Percentiles rank a stretch among this genome's conserved stretches.
These are phyloP conservation scores for Regulus satrapa DNA, from an alignment of 2,113 vertebrate species.

Conservation along the genomic window DNA sequence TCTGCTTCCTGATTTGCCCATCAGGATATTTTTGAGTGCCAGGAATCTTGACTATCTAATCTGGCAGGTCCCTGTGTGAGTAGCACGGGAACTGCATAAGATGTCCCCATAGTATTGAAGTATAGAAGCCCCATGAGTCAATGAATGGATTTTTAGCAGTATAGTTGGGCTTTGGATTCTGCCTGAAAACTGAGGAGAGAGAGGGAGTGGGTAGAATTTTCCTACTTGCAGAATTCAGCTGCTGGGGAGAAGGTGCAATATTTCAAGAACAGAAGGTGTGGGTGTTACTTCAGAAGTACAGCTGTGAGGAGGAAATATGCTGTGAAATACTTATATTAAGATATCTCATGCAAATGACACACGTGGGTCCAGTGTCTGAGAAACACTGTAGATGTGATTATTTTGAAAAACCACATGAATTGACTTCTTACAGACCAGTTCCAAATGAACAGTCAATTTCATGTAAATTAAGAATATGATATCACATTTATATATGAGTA, in stretches of 20 bases:
- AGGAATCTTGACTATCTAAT: background rate
- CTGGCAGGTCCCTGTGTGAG: background rate
- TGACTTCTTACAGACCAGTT: background rate
- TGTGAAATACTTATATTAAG: slow-evolving; percentile 14
- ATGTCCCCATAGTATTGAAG: no score
- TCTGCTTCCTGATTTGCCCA: background rate
- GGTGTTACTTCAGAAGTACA: background rate
- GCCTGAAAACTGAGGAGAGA: background rate
- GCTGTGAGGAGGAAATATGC: background rate
- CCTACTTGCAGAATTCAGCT: background rate
- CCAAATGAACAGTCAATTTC: background rate
- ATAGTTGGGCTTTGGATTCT: background rate
- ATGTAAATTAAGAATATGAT: background rate
- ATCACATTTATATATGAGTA: background rate
- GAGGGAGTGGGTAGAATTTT: background rate
- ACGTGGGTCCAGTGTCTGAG: background rate
- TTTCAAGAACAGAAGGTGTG: slow-evolving; percentile 20
- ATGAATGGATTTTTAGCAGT: background rate
- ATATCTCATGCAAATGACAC: background rate
- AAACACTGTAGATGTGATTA: background rate
- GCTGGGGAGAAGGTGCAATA: background rate
- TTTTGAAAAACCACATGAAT: background rate
- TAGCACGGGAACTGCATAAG: background rate
- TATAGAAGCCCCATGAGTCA: background rate
- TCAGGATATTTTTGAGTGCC: background rate